These are phyloP conservation scores for Hyppa rectilinea DNA, from an alignment of 2,888 invertebrate species.

Conservation along the genomic window DNA sequence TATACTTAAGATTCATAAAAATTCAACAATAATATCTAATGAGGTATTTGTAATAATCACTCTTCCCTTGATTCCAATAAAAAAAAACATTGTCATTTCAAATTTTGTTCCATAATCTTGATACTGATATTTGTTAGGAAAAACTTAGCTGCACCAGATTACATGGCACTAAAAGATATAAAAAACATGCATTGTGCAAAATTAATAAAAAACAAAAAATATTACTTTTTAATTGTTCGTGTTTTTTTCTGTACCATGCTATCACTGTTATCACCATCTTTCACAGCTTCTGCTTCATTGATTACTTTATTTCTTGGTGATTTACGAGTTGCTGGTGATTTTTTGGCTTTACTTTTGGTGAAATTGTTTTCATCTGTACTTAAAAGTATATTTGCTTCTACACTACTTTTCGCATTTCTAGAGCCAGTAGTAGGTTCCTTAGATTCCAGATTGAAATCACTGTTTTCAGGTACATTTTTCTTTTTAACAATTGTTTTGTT, in stretches of 20 bases:
- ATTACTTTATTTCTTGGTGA: conserved; percentile 65
- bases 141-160: conserved; percentile 7
- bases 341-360: conserved; percentile 50
- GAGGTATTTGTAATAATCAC: conserved; percentile 53
- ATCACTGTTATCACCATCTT: conserved; percentile 16
- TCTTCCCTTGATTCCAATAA: not conserved
- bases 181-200: conserved; percentile 14
- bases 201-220: conserved; percentile 22
- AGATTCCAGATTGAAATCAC: conserved; percentile 29
- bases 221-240: conserved; percentile 44
- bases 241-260: conserved; percentile 49
- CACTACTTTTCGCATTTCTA: conserved; percentile 42
- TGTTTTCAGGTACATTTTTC: conserved; percentile 9
- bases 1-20: conserved; percentile 40
- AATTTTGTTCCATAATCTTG: not conserved
- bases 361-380: conserved; percentile 7
- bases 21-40: conserved; percentile 43
- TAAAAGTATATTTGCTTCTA: conserved; percentile 12
- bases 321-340: conserved; percentile 65
- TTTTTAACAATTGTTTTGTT: conserved; percentile 17
- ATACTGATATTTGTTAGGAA: not conserved
- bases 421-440: conserved; percentile 33
- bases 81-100: conserved; percentile 1
- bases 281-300: conserved; percentile 25
- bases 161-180: not conserved